A percentile compares a stretch with the other conserved stretches of the same genome.
Conservation (phyloP, 1,140 invertebrate species). For the Drosophila saltans region DNA sequence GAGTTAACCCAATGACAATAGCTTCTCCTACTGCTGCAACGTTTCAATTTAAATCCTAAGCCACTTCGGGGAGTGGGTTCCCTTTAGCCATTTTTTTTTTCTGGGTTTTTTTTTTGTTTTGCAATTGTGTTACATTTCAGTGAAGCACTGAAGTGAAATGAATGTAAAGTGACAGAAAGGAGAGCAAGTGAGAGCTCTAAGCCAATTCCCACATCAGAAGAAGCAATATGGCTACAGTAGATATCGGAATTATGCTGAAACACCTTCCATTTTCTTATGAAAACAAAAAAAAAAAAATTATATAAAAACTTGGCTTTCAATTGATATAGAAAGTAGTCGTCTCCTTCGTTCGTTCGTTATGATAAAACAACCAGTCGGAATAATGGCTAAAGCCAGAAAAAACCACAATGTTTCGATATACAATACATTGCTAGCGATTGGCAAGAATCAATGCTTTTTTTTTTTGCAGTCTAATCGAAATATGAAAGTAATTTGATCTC, state of each 20-base stretch:
- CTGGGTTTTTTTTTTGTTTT: not conserved
- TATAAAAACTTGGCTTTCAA: not conserved
- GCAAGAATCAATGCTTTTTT: not conserved
- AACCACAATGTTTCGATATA: not conserved
- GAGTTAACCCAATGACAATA: conserved; percentile 17
- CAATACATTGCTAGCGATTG: not conserved
- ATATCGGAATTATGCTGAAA: conserved; percentile 7
- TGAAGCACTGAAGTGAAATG: conserved; percentile 15
- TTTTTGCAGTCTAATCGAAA: not conserved
- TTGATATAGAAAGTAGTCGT: not conserved
- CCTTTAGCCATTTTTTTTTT: not conserved
- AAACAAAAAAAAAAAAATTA: not conserved
- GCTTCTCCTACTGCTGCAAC: not conserved
- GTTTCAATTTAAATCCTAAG: conserved; percentile 26
- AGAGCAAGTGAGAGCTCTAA: conserved; percentile 3
- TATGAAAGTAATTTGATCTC: not conserved
- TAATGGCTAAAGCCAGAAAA: too few relatives aligned
- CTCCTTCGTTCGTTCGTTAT: too few relatives aligned
- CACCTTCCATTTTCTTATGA: not conserved
- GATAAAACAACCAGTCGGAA: not conserved
- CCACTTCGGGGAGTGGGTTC: conserved; percentile 1
- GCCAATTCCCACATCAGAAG: conserved; percentile 15
- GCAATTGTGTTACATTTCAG: conserved; percentile 1
- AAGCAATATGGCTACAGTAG: conserved; percentile 7
- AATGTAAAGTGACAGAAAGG: conserved; percentile 14